Base-by-base conservation (phyloP, 1,140 invertebrate genomes). In the Helicoverpa armigera region DNA sequence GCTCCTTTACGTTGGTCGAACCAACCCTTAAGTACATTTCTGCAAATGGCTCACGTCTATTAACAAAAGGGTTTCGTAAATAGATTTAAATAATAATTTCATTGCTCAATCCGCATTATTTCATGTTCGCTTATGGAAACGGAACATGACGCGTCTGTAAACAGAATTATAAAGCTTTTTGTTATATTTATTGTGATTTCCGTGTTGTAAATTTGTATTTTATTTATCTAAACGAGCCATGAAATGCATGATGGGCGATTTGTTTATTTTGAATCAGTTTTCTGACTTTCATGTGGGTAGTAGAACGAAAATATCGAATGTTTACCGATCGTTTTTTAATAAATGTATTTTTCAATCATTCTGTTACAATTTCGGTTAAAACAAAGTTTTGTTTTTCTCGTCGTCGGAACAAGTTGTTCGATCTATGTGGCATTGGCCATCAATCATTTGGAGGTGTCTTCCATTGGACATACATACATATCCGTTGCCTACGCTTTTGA, bases 101-200 rank as follows among this genome's bases (percentile, higher is more conserved):
- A 43, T 43, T 43, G 35, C 61, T 75, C 61, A 61, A 61, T 75
- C 73, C 31, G 43, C 43, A 61, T 61, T 75, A 75, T 75, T 74
- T 77, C 60, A 63, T 61, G 10, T 29, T 77, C 48, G n/a, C 61
- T 48, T 61, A 67, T 67, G 56, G 29, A 77, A 53, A 18, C 58
- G 11, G 69, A 54, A 72, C 69, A 72, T 77, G 74, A 77, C 74
- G 74, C 50, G 60, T 51, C 13, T 65, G 53, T 78, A 79, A 79
- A 79, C 76, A 79, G 35, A 43, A 78, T 70, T 79, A 77, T 70
- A 70, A 78, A 79, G 76, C 76, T 79, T 79, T 79, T 79, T 69
- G 53, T 50, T 79, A 70, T 79, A 79, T 79, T 79, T 79, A 79
- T 79, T 79, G 76, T 79, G 63, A 60, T 79, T 79, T 79, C 76